phyloP scores from a whole-genome alignment of 2,888 invertebrate genomes.

The Watsonalla cultraria region DNA sequence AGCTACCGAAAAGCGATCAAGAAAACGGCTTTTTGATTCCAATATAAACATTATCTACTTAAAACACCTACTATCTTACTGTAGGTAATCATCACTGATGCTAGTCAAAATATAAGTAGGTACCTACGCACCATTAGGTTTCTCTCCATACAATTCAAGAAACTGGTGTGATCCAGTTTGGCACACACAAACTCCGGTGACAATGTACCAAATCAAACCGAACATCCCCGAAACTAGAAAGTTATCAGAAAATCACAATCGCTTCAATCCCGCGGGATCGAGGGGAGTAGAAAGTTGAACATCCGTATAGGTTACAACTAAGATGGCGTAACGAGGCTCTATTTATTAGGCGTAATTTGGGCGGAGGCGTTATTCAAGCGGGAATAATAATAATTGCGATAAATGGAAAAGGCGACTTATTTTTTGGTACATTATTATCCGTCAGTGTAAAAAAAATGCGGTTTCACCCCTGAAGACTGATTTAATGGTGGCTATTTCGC shows the following conservation, averaged over 20 bases:
- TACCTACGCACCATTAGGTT: too few species aligned
- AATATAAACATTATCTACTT: too few species aligned
- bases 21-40: too few species aligned
- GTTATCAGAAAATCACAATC: background rate
- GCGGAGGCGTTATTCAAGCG: background rate
- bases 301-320: background rate
- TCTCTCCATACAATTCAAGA: background rate
- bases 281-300: background rate
- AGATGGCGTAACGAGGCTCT: slow-evolving; percentile 2
- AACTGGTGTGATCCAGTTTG: background rate
- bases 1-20: too few species aligned
- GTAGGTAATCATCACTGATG: too few species aligned
- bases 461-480: too few species aligned
- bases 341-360: background rate
- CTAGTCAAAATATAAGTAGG: too few species aligned
- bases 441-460: background rate
- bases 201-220: background rate
- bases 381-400: background rate
- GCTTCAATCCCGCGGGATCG: background rate
- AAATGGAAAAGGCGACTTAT: background rate
- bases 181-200: background rate
- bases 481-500: too few species aligned
- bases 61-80: too few species aligned
- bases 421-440: too few species aligned
- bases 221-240: background rate